phyloP scores from a whole-genome alignment of 2,797 vertebrate genomes.

The Molossus alvarezi region DNA sequence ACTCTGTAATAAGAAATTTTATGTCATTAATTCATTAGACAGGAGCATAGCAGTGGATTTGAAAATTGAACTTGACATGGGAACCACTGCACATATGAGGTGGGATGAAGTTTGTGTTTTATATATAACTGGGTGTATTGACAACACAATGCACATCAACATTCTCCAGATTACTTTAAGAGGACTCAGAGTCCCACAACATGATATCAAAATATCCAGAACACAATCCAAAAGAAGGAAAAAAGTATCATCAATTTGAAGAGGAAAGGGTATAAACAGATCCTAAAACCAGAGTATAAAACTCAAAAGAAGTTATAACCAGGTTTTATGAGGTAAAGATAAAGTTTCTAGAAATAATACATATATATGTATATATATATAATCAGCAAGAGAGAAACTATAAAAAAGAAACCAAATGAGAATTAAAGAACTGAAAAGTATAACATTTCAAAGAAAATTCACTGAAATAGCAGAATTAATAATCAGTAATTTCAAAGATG shows the following conservation, averaged over 20 bases:
- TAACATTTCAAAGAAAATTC: conserved; percentile 1
- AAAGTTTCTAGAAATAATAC: not conserved
- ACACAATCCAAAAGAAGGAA: not conserved
- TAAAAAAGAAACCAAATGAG: not conserved
- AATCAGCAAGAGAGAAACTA: not conserved
- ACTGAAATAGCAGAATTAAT: not conserved
- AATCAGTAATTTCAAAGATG: not conserved
- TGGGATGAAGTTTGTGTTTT: not conserved
- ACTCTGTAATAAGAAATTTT: not conserved
- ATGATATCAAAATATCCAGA: not conserved
- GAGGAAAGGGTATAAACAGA: not conserved
- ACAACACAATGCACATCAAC: not conserved
- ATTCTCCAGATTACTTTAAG: not conserved
- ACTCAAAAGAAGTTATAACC: not conserved
- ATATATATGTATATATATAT: not conserved
- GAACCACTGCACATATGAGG: not conserved
- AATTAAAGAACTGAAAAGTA: not conserved
- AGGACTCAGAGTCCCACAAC: not conserved
- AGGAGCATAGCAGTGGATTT: not conserved
- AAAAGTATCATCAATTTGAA: not conserved
- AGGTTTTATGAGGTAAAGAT: not conserved
- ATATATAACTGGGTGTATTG: not conserved
- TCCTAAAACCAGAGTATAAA: not conserved
- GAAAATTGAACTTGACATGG: conserved; percentile 19
- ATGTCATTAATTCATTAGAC: not conserved